Evolutionary conservation across 2,113 vertebrate species (phyloP), one percentile per base, ranked within the genome.

Genomic region (Melierax canorus): DNA sequence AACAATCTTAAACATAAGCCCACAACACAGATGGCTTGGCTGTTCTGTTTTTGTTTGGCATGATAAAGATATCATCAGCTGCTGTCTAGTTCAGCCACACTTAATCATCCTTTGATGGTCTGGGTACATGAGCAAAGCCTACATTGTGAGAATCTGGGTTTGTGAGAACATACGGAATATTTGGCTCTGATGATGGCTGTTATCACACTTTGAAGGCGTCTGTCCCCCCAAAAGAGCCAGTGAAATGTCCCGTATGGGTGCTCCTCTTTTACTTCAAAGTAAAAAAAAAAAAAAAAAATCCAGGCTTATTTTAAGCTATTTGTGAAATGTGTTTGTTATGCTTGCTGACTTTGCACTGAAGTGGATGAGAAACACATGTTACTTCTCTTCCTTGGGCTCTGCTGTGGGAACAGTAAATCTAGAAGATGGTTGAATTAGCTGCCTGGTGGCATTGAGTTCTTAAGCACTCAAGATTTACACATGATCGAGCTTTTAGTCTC

Each of bases 1-100:
- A 96, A 69, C 45, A 92, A 15, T 95, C 71, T 94, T 92, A 85
- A 87, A 58, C 24, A 72, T 46, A 84, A 67, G 88, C 60, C 87
- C 17, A 78, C 60, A 93, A 92, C 80, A 94, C 96, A 96, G 96
- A 96, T 96, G 96, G 90, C 74, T 89, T 96, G 62, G 34, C 77
- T 91, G 73, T 79, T 95, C 90, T 93, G 60, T 74, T 94, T 95
- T 83, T 80, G 66, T 85, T 95, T 96, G 90, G 91, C 17, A 0
- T 55, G 66, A 90, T 90, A 66, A 93, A 95, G 84, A 90, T 93
- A 56, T 63, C 91, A 87, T 89, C 90, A 91, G 87, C 87, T 95
- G 86, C 77, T 78, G 43, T 72, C 51, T 91, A 51, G 68, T 87
- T 96, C 84, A 92, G 73, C 86, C 77, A 75, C 91, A 56, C 84